Base-by-base conservation (phyloP, 2,797 vertebrate genomes). In the Mastacembelus armatus region DNA sequence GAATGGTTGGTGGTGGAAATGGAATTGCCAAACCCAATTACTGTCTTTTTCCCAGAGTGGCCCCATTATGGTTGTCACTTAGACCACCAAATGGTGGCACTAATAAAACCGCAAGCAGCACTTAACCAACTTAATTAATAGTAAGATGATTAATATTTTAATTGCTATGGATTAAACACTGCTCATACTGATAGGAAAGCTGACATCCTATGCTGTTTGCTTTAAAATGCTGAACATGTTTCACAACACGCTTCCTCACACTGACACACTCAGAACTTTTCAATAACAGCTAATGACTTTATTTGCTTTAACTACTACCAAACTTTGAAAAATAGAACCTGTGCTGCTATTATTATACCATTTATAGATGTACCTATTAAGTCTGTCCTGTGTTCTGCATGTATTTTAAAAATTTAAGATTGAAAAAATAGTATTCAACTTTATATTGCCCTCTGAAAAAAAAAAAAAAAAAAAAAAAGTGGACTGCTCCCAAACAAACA, bases 11-110 rank as follows among this genome's bases (percentile, higher is more conserved):
- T 83, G 80, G 85, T 92, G 85, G 94, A 96, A 95, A 94, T 95
- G 94, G 94, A 94, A 95, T 95, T 96, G 96, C 94, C 96, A 96
- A 92, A 89, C 92, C 88, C 89, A 95, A 96, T 97, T 96, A 97
- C 82, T 80, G 82, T 96, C 92, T 90, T 88, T 88, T 88, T 87
- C 74, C 80, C 55, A 85, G 88, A 95, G 88, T 88, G 91, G 90
- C 91, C 92, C 94, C 94, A 94, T 94, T 95, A 95, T 93, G 92
- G 92, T 92, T 94, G 93, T 94, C 93, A 93, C 92, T 94, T 93
- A 93, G 92, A 92, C 92, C 85, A 94, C 92, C 91, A 92, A 94
- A 94, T 93, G 92, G 91, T 85, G 78, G 90, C 67, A 89, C 88
- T 90, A 94, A 93, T 92, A 92, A 85, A 94, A 94, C 88, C 66